Evolutionary conservation across 2,113 vertebrate genomes (phyloP).

Genomic region (Gadus macrocephalus): DNA sequence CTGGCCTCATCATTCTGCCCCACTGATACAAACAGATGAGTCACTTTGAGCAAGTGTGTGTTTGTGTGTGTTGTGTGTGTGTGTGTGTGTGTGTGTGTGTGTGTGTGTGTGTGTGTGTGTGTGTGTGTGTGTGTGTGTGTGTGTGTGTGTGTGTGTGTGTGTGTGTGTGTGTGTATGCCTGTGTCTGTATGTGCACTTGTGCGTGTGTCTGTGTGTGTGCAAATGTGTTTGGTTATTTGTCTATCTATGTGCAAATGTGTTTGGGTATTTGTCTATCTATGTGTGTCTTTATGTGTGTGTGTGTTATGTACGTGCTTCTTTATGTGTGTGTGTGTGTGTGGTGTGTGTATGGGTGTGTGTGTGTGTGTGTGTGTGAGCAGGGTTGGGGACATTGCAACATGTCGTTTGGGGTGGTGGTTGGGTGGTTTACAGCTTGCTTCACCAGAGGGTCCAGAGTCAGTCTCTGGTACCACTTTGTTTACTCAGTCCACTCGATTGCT

Average conservation of each 20-base stretch:
- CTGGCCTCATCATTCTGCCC: not conserved
- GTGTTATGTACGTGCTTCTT: no score
- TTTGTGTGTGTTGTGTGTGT: slow-evolving; percentile 31
- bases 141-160: no score
- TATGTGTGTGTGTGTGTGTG: no score
- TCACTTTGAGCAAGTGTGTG: slow-evolving; percentile 37
- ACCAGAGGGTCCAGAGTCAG: slow-evolving; percentile 56
- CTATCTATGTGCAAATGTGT: no score
- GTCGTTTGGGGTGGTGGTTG: slow-evolving; percentile 6
- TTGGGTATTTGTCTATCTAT: no score
- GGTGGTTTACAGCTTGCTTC: slow-evolving; percentile 34
- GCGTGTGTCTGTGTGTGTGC: slow-evolving; percentile 15
- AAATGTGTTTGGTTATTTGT: slow-evolving; percentile 31
- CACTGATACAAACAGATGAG: no score
- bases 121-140: no score
- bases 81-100: no score
- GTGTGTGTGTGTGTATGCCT: no score
- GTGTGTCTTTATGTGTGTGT: slow-evolving; percentile 24
- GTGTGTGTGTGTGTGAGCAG: slow-evolving; percentile 24
- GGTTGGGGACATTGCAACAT: slow-evolving; percentile 28
- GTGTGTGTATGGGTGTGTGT: slow-evolving; percentile 25
- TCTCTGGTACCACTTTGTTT: slow-evolving; percentile 44
- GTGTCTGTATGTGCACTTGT: no score
- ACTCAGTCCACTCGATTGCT: slow-evolving; percentile 45
- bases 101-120: no score